Evolutionary conservation across 1,140 invertebrate genomes (phyloP).

Genomic region (Drosophila aff.): DNA sequence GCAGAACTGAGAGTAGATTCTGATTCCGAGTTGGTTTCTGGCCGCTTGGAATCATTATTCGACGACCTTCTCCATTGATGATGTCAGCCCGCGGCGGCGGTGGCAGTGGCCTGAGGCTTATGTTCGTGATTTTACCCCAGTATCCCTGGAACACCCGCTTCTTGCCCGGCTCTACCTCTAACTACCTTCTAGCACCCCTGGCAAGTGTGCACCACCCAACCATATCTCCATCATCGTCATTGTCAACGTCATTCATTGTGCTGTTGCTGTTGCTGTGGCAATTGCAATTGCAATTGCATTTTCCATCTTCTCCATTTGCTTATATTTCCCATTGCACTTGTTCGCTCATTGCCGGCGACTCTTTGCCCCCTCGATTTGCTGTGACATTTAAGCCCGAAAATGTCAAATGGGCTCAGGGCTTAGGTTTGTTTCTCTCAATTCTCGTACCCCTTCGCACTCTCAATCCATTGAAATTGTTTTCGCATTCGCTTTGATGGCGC

Average conservation of each 20-base stretch:
- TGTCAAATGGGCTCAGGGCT: conserved; percentile 80
- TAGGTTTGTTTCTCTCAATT: conserved; percentile 26
- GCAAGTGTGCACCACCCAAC: conserved; percentile 8
- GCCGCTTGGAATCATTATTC: conserved; percentile 24
- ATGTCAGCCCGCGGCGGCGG: conserved; percentile 25
- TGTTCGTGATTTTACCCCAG: conserved; percentile 46
- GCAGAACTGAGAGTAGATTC: conserved; percentile 2
- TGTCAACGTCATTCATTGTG: conserved; percentile 61
- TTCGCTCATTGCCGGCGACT: conserved; percentile 19
- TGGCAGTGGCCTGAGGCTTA: conserved; percentile 18
- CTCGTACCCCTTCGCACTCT: not conserved
- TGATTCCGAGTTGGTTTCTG: conserved; percentile 35
- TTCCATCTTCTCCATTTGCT: conserved; percentile 35
- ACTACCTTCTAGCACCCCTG: not conserved
- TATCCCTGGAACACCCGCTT: conserved; percentile 12
- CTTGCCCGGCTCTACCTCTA: not conserved
- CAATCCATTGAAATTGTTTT: conserved; percentile 69
- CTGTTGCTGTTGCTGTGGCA: conserved; percentile 27
- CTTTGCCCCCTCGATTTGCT: conserved; percentile 47
- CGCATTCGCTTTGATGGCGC: conserved; percentile 77
- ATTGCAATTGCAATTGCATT: conserved; percentile 48
- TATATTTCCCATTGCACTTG: conserved; percentile 64
- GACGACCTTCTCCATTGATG: conserved; percentile 43
- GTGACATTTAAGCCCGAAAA: conserved; percentile 80
- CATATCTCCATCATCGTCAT: conserved; percentile 62